Base-by-base conservation (phyloP, 2,113 vertebrate species). In the Cheirogaleus medius region DNA sequence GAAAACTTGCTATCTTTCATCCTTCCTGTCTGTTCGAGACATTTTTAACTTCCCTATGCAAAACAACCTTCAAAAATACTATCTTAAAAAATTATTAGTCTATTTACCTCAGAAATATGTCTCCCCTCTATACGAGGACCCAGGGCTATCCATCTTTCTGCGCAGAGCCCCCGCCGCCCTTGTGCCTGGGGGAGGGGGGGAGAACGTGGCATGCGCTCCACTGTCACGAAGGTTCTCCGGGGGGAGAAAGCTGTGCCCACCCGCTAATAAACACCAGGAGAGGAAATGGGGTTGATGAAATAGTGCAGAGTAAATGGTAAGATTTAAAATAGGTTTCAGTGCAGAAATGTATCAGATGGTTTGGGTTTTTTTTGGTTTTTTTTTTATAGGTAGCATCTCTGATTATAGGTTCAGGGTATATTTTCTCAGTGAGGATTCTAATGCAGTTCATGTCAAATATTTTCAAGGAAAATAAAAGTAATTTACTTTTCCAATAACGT, bases 181-280 rank as follows among this genome's bases (percentile, higher is more conserved):
- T 1, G 32, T 3, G 2, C 47, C 18, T 23, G 6, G 34, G 17
- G 52, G 25, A 6, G 74, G 17, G 52, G 25, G 5, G 74, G 49
- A 10, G 8, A 92, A 37, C 1, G 0, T 0, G 8, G 0, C 0
- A 2, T 0, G 4, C 2, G 23, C 20, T 5, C 18, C 32, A 1
- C 32, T 3, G 11, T 20, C 13, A 12, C 0, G 5, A 29, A 7
- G 54, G 20, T 15, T 25, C 21, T 84, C 84, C 1, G 13, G 49
- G 23, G 27, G 2, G 15, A 77, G 15, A 15, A 14, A 20, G 69
- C 47, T 0, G 0, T 1, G 25, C 52, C 81, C 68, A 52, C 76
- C 64, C 20, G 32, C 82, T n/a, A 4, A 63, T 5, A 68, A 76
- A 54, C 20, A 52, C 49, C 13, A 11, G 66, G 54, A 2, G 32